Percentiles rank a stretch among this genome's conserved stretches.
These are phyloP conservation scores for Buathra laborator DNA, from an alignment of 2,888 invertebrate genomes.

Conservation along the genomic window DNA sequence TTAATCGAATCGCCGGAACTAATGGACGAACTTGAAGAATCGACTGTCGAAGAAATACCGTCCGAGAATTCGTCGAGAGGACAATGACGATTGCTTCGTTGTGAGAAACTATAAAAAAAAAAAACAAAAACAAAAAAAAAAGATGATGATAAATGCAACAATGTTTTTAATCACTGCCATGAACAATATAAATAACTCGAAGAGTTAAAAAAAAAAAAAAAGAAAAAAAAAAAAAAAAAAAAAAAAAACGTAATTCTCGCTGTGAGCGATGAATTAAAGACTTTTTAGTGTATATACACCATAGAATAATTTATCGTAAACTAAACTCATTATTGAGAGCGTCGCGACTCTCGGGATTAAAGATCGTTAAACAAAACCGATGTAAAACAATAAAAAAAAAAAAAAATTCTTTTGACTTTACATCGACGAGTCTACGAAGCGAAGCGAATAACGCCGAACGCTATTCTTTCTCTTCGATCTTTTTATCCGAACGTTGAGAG, in stretches of 20 bases:
- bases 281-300: constrained; percentile 39
- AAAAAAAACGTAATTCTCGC: constrained; percentile 23
- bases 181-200: constrained; percentile 35
- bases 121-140: constrained; percentile 14
- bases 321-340: constrained; percentile 18
- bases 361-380: constrained; percentile 16
- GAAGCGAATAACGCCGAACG: constrained; percentile 8
- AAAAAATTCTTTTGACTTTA: constrained; percentile 16
- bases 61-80: constrained; percentile 39
- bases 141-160: constrained; percentile 21
- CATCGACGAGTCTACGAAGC: constrained; percentile 13
- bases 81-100: constrained; percentile 58
- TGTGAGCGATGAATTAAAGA: constrained; percentile 29
- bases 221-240: constrained; percentile 21
- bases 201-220: constrained; percentile 39
- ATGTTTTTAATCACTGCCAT: constrained; percentile 62
- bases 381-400: constrained; percentile 9
- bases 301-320: constrained; percentile 25
- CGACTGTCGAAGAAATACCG: constrained; percentile 52
- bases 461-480: constrained; percentile 45
- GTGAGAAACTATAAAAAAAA: background rate
- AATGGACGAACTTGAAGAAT: constrained; percentile 41
- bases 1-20: constrained; percentile 55
- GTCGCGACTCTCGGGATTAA: constrained; percentile 1
- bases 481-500: constrained; percentile 42